A percentile compares a stretch with the other conserved stretches of the same genome.
phyloP scores from a whole-genome alignment of 1,140 invertebrate species.

The Formica selysi region DNA sequence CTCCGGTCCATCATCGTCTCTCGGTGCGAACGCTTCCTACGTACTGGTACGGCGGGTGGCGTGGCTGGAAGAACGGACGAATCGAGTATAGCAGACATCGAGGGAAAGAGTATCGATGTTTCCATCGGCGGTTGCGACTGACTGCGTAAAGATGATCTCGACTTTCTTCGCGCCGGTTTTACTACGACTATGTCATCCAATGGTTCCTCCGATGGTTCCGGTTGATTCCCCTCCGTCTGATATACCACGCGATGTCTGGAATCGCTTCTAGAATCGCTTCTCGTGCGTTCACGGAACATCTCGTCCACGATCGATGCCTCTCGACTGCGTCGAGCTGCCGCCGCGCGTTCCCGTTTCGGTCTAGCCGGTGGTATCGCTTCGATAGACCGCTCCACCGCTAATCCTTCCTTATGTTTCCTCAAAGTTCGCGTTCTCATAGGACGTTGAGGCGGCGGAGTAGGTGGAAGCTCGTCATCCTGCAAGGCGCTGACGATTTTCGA shows the following conservation, averaged over 20 bases:
- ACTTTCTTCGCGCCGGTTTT: conserved; percentile 83
- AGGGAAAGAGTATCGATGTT: conserved; percentile 13
- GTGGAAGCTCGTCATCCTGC: conserved; percentile 80
- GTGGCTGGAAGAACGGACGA: background rate
- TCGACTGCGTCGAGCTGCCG: conserved; percentile 76
- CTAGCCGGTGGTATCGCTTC: conserved; percentile 71
- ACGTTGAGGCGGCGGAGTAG: conserved; percentile 75
- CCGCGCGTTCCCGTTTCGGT: conserved; percentile 79
- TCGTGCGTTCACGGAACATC: conserved; percentile 64
- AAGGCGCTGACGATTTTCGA: conserved; percentile 88
- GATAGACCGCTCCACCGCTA: conserved; percentile 63
- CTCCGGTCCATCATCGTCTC: conserved; percentile 45
- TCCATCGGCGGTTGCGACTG: conserved; percentile 69
- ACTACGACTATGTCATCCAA: conserved; percentile 84
- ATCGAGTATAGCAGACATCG: conserved; percentile 3
- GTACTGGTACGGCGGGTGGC: conserved; percentile 78
- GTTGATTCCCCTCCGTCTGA: conserved; percentile 75
- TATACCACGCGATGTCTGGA: conserved; percentile 82
- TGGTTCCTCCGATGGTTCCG: conserved; percentile 71
- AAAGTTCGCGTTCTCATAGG: conserved; percentile 79
- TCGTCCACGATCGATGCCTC: conserved; percentile 79
- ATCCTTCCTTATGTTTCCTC: conserved; percentile 79
- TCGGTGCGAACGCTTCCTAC: conserved; percentile 76
- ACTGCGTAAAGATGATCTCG: conserved; percentile 75
- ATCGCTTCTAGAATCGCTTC: conserved; percentile 69